A percentile compares a stretch with the other conserved stretches of the same genome.
Evolutionary conservation across 2,888 invertebrate species (phyloP).

Genomic region (Acrocyrtus sp.): DNA sequence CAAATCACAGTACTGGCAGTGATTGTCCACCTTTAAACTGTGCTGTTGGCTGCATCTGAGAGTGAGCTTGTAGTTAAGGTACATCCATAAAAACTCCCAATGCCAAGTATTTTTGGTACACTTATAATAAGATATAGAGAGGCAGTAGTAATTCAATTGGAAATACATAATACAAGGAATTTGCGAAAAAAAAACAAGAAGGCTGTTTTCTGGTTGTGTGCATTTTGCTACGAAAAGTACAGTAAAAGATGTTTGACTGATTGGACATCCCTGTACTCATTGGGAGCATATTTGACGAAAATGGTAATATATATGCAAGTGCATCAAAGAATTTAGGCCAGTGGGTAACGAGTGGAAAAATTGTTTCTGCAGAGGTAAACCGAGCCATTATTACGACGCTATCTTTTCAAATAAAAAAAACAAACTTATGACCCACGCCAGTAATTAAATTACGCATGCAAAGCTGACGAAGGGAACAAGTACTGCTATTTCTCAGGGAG

Average conservation of each 20-base stretch:
- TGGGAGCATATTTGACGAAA: background rate
- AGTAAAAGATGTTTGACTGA: background rate
- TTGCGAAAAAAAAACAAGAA: no score
- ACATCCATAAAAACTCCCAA: no score
- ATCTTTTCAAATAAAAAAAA: background rate
- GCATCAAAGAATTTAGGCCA: background rate
- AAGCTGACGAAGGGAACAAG: background rate
- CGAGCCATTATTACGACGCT: background rate
- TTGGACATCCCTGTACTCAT: background rate
- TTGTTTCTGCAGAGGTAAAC: background rate
- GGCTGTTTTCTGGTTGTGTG: no score
- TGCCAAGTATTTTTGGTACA: no score
- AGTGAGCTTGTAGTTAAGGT: no score
- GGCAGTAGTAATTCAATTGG: no score
- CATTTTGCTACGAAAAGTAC: background rate
- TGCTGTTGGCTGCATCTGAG: no score
- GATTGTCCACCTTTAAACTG: no score
- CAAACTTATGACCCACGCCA: background rate
- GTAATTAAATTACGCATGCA: conserved; percentile 14
- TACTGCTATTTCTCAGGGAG: background rate
- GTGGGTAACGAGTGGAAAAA: background rate
- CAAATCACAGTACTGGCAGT: background rate
- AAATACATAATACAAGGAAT: no score
- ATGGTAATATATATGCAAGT: background rate
- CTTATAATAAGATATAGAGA: no score